phyloP scores from a whole-genome alignment of 2,113 vertebrate species.

The Hassar affinis region DNA sequence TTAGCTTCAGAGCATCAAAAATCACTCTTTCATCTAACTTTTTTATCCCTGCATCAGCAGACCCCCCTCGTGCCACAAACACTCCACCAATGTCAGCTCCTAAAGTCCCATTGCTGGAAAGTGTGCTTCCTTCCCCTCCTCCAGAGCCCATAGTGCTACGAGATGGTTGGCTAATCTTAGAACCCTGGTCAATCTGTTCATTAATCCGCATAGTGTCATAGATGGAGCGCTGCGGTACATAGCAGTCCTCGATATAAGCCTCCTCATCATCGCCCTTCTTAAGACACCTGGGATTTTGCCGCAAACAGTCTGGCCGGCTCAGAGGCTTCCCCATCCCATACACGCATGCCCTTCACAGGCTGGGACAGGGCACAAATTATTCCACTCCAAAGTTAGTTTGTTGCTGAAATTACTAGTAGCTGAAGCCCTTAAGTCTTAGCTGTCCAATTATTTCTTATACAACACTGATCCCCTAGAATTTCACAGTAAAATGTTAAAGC shows the following conservation, averaged over 20 bases:
- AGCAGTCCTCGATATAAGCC: conserved; percentile 97
- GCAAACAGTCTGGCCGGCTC: conserved; percentile 95
- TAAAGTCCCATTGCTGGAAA: conserved; percentile 95
- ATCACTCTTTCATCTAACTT: conserved; percentile 94
- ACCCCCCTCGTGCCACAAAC: conserved; percentile 75
- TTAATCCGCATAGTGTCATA: conserved; percentile 99
- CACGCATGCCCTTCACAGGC: conserved; percentile 36
- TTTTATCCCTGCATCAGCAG: conserved; percentile 70
- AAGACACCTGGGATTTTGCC: conserved; percentile 91
- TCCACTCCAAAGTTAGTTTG: conserved; percentile 30
- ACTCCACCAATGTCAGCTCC: conserved; percentile 76
- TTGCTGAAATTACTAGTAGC: conserved; percentile 10
- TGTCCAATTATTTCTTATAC: conserved; percentile 48
- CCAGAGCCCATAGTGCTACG: conserved; percentile 86
- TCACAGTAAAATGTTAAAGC: conserved; percentile 29
- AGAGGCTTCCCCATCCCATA: conserved; percentile 93
- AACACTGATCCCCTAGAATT: conserved; percentile 56
- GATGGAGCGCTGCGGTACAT: conserved; percentile 97
- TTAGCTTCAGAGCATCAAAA: conserved; percentile 94
- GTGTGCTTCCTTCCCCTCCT: conserved; percentile 81
- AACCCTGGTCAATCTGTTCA: conserved; percentile 96
- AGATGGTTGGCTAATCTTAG: conserved; percentile 89
- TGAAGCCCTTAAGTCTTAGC: conserved; percentile 40
- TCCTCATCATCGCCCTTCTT: conserved; percentile 97
- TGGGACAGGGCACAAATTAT: conserved; percentile 38